Evolutionary conservation across 1,140 invertebrate species (phyloP), one percentile per base, ranked within the genome.

Genomic region (Panagrolaimus sp.): DNA sequence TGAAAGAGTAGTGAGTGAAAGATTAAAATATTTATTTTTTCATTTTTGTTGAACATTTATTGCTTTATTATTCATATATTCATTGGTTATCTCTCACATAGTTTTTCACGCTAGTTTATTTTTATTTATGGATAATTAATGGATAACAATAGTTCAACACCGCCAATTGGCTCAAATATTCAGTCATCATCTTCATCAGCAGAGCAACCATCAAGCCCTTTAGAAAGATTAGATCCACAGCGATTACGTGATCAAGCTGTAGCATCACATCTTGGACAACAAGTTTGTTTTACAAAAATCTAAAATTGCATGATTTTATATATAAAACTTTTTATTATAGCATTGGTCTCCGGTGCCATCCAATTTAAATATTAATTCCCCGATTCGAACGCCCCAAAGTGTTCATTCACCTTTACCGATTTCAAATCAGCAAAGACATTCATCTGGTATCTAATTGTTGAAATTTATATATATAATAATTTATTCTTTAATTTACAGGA

Each of bases 181-280:
- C 27, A 25, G 27, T 27, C 51, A 57, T 27, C 51, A 3, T 11
- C 20, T 57, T 20, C 51, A 57, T 25, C 20, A 13, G 51, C 51
- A 25, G 51, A 57, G 20, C 51, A 57, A 16, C 51, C 51, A 57
- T 57, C 51, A 57, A 57, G 51, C 20, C 51, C 51, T 20, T 57
- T 57, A 27, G 51, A 57, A 16, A 20, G 51, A 25, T 57, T 57
- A 27, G 51, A 57, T 57, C 51, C 51, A 57, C 51, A 57, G n/a
- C 51, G 51, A 57, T 57, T 57, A 57, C 51, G 51, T n/a, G 51
- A 57, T 25, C 51, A 57, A 57, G 51, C 51, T 1, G 51, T 57
- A 16, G 51, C 51, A 1, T 57, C 27, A 20, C 51, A 57, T 57
- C 51, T 57, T 20, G 51, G 51, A n/a, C 27, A 20, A 7, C 31